Evolutionary conservation across 1,140 invertebrate species (phyloP), one percentile per base, ranked within the genome.

Genomic region (Metaphire vulgaris): DNA sequence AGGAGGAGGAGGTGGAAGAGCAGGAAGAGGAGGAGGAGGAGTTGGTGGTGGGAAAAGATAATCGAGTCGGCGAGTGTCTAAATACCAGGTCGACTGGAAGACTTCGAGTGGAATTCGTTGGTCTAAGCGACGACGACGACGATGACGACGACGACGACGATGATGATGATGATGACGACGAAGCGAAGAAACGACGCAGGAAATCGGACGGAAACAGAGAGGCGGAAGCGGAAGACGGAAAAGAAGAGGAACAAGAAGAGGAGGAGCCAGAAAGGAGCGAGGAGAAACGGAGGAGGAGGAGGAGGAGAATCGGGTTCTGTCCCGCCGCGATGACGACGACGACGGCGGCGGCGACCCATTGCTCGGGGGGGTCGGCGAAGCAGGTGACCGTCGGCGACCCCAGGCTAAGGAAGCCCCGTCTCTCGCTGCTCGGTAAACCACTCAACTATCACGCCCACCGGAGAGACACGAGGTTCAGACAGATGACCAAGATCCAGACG

Each of bases 401-500:
- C 21, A 6, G 41, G 6, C 41, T 56, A 6, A 6, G 41, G 21
- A 6, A 56, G 6, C 41, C 41, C 21, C 41, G 41, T 56, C 41
- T 56, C 6, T 93, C 92, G 87, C 90, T 96, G 84, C 90, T 95
- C 82, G 93, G 93, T 85, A 93, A 92, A 87, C 93, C 93, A 82
- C 89, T 96, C 83, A 93, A 92, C 88, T 93, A 93, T 88, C 91
- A 91, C 88, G 90, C 90, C 85, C 91, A 93, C 73, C 77, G 83
- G 29, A 90, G 92, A 87, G 93, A 95, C 89, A 92, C 92, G 85
- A 90, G 92, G 79, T 96, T 95, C 88, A 89, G 95, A 82, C 41
- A 56, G 41, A 56, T 56, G 41, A 56, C 41, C 6, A 90, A 92
- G 83, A 88, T 94, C 73, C 95, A 97, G 87, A 91, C 92, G 83